A percentile compares a stretch with the other conserved stretches of the same genome.
Conservation (phyloP, 2,888 invertebrate genomes). For the Tholera decimalis region DNA sequence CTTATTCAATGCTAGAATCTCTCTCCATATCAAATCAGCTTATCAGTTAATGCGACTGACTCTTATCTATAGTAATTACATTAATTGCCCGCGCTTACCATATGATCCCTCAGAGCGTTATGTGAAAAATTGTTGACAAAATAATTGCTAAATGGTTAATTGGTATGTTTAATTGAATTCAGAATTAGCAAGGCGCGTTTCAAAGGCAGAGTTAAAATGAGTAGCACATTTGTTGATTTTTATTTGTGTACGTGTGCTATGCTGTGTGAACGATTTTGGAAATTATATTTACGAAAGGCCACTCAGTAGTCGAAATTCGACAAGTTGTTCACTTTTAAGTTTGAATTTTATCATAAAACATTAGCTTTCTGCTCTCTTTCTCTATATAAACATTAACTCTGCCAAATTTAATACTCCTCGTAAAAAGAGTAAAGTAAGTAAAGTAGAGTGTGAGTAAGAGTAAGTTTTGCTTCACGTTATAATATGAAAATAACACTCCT, state of each 20-base stretch:
- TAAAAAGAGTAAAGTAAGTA: too few species aligned
- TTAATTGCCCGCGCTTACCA: slow-evolving; percentile 28
- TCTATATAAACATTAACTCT: too few species aligned
- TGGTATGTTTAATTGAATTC: slow-evolving; percentile 19
- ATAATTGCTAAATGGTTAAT: slow-evolving; percentile 29
- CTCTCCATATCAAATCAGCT: neutral
- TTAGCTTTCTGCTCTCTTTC: too few species aligned
- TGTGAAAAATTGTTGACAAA: slow-evolving; percentile 12
- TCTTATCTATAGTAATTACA: slow-evolving; percentile 40
- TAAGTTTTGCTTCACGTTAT: too few species aligned
- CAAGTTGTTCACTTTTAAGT: too few species aligned
- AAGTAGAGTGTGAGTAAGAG: too few species aligned
- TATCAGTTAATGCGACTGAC: slow-evolving; percentile 6
- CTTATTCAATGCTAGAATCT: slow-evolving; percentile 1
- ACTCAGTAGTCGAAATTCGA: too few species aligned
- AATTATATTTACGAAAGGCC: too few species aligned
- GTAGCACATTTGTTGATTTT: neutral
- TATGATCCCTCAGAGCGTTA: slow-evolving; percentile 12
- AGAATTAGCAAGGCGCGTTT: slow-evolving; percentile 13
- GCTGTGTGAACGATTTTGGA: too few species aligned
- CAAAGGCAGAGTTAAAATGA: neutral
- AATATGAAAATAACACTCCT: too few species aligned
- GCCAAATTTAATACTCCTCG: too few species aligned
- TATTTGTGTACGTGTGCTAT: neutral
- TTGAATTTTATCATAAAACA: too few species aligned